Percentiles rank a stretch among this genome's conserved stretches.
These are phyloP conservation scores for Papilio dardanus DNA, from an alignment of 1,140 invertebrate genomes.

Conservation along the genomic window DNA sequence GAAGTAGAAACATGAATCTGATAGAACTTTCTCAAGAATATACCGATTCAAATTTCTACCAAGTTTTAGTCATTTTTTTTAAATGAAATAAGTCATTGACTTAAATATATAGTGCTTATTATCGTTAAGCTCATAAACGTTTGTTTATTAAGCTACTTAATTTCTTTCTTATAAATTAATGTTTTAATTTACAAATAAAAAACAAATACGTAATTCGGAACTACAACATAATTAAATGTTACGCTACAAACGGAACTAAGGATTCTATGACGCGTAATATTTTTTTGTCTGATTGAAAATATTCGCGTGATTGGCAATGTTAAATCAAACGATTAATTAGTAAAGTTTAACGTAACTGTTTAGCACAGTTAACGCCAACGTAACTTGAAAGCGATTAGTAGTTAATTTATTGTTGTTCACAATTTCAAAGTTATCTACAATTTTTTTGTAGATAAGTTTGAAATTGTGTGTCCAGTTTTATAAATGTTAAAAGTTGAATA, in stretches of 20 bases:
- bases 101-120: no score
- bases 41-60: no score
- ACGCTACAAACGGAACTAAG: slow-evolving; percentile 11
- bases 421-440: neutral
- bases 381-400: neutral
- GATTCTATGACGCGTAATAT: neutral
- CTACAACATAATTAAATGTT: neutral
- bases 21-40: no score
- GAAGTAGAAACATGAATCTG: no score
- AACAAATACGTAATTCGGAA: slow-evolving; percentile 14
- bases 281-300: slow-evolving; percentile 5
- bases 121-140: no score
- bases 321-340: slow-evolving; percentile 17
- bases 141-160: neutral
- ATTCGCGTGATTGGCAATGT: slow-evolving; percentile 18
- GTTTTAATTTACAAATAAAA: slow-evolving; percentile 23
- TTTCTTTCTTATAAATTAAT: no score
- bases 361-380: neutral
- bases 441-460: no score
- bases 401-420: neutral
- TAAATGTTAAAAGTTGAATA: neutral
- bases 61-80: no score
- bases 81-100: no score
- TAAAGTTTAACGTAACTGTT: slow-evolving; percentile 23
- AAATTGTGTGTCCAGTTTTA: no score